Base-by-base conservation (phyloP, 2,797 vertebrate species). In the Schizopygopsis malacanthus region DNA sequence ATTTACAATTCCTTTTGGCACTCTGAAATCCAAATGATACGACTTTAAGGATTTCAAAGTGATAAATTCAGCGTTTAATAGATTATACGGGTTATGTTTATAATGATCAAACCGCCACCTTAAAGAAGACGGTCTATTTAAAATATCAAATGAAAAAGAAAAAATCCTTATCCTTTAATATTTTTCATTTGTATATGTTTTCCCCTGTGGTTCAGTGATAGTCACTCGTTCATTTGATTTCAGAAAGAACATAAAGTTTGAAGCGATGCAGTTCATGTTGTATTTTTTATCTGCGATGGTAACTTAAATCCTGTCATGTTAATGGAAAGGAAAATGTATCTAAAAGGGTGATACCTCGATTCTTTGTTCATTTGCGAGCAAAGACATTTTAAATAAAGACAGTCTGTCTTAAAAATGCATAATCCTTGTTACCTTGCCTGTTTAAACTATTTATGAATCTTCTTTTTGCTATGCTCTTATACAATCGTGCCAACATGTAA, bases 381-480 rank as follows among this genome's bases (percentile, higher is more conserved):
- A 96, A 97, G 97, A 93, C 93, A 87, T 98, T 98, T 98, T 95
- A 94, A 99, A 99, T 98, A 98, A 99, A 99, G 97, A 98, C 97
- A 98, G 98, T 97, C 97, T 97, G 98, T 98, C 97, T 95, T 96
- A 94, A 94, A 97, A 92, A 93, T 83, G 91, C 89, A 90, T 87
- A 91, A 90, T 86, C 81, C 37, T 91, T 95, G 92, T 95, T 90
- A 91, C 88, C 82, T 89, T 91, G 80, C 82, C 37, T 89, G 81
- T 89, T 86, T 89, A 89, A 67, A 67, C 41, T 50, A 85, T 41
- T 69, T 54, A 41, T 75, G 56, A 33, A 75, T 65, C 28, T 63
- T 76, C 18, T 52, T 45, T 56, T 59, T 72, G 37, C 80, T 11
- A 28, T 72, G 52, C 12, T 18, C 43, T 47, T n/a, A 37, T 63